phyloP scores from a whole-genome alignment of 2,113 vertebrate species.

The Oncorhynchus clarkii region DNA sequence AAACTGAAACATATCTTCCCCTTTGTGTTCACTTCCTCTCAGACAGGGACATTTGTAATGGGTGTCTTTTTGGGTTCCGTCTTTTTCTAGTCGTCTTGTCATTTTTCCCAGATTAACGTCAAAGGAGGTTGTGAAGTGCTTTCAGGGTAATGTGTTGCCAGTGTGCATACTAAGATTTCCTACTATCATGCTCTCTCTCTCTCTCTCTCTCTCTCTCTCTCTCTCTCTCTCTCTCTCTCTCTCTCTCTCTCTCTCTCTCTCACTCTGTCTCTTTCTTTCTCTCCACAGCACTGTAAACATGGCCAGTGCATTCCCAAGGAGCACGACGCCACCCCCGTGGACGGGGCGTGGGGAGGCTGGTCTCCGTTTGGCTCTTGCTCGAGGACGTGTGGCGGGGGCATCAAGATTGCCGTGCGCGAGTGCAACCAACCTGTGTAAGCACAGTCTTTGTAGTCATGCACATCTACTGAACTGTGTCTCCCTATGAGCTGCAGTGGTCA shows the following conservation, averaged over 20 bases:
- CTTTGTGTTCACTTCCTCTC: constrained; percentile 2
- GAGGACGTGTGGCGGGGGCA: constrained; percentile 90
- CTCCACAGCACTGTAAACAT: constrained; percentile 88
- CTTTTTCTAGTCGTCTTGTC: constrained; percentile 38
- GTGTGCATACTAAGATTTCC: constrained; percentile 11
- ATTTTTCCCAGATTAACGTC: constrained; percentile 57
- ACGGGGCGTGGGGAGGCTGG: constrained; percentile 95
- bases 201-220: neutral
- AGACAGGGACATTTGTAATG: neutral
- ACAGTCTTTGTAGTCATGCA: constrained; percentile 57
- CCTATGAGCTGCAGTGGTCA: constrained; percentile 43
- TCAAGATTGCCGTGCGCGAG: constrained; percentile 89
- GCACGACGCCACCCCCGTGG: constrained; percentile 74
- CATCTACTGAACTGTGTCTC: constrained; percentile 50
- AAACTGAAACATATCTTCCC: constrained; percentile 30
- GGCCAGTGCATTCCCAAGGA: constrained; percentile 91
- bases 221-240: neutral
- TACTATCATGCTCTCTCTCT: neutral
- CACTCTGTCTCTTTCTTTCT: neutral
- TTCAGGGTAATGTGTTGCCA: constrained; percentile 50
- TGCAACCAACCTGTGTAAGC: constrained; percentile 96
- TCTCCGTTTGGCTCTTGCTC: constrained; percentile 94
- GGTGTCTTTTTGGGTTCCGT: neutral
- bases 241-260: neutral
- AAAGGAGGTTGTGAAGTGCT: constrained; percentile 25